Conservation (phyloP, 2,888 invertebrate species). For the Dynastes grantii region DNA sequence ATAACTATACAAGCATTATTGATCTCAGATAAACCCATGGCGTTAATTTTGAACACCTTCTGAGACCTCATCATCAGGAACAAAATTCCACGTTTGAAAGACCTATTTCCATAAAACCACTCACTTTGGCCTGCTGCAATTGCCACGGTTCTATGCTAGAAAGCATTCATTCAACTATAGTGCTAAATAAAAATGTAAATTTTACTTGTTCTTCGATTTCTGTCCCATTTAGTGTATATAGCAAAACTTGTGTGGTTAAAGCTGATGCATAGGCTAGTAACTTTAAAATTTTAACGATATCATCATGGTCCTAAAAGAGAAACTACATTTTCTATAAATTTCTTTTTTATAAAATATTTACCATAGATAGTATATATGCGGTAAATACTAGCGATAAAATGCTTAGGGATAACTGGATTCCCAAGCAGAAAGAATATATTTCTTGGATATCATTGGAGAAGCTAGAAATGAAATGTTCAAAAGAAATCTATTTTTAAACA, state of each 20-base stretch:
- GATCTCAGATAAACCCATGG: conserved; percentile 45
- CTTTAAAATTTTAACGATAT: conserved; percentile 42
- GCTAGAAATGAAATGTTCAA: not conserved
- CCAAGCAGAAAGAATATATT: conserved; percentile 44
- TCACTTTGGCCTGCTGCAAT: conserved; percentile 47
- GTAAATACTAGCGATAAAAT: conserved; percentile 48
- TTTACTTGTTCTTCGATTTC: conserved; percentile 46
- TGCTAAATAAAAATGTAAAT: not conserved
- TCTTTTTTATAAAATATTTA: not conserved
- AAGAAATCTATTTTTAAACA: too few relatives aligned
- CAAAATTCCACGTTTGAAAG: conserved; percentile 41
- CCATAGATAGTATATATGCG: conserved; percentile 37
- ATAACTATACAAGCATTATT: conserved; percentile 51
- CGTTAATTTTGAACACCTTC: conserved; percentile 48
- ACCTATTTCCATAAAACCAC: conserved; percentile 52
- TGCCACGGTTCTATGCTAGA: conserved; percentile 50
- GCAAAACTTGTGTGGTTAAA: conserved; percentile 38
- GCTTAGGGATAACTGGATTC: conserved; percentile 42
- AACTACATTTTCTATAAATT: not conserved
- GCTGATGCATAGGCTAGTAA: conserved; percentile 37
- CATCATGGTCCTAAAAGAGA: conserved; percentile 44
- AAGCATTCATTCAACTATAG: not conserved
- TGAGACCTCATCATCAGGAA: conserved; percentile 51
- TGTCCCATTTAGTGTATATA: conserved; percentile 46
- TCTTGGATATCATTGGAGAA: conserved; percentile 46